Evolutionary conservation across 2,888 invertebrate genomes (phyloP).

Genomic region (Abrostola tripartita): DNA sequence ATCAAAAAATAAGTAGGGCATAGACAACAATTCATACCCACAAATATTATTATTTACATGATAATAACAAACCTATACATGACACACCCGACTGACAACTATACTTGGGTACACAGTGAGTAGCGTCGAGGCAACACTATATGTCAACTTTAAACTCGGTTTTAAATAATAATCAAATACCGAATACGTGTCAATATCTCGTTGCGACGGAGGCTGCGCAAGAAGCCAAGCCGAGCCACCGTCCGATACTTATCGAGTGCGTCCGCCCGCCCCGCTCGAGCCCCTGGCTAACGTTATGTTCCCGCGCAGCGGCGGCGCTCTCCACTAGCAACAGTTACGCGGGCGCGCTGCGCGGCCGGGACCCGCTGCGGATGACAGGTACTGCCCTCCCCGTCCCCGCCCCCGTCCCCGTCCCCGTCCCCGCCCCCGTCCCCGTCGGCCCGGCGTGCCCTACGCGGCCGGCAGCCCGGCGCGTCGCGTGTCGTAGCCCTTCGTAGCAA

Average conservation of each 20-base stretch:
- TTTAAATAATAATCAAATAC: too few relatives aligned
- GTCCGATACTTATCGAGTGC: slow-evolving; percentile 11
- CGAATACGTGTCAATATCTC: too few relatives aligned
- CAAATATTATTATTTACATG: too few relatives aligned
- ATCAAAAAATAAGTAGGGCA: neutral
- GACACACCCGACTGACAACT: too few relatives aligned
- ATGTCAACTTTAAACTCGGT: too few relatives aligned
- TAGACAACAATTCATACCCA: slow-evolving; percentile 31
- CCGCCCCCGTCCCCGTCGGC: slow-evolving; percentile 31
- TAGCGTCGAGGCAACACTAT: too few relatives aligned
- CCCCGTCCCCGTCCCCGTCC: slow-evolving; percentile 25
- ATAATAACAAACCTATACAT: too few relatives aligned
- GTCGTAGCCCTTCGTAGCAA: slow-evolving; percentile 13
- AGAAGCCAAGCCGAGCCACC: too few relatives aligned
- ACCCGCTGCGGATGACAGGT: slow-evolving; percentile 96
- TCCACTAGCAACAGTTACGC: slow-evolving; percentile 92
- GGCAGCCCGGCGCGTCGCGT: slow-evolving; percentile 7
- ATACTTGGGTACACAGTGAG: too few relatives aligned
- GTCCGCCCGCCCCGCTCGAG: slow-evolving; percentile 1
- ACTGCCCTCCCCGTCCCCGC: slow-evolving; percentile 76
- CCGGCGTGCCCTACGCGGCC: slow-evolving; percentile 16
- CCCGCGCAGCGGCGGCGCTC: slow-evolving; percentile 61
- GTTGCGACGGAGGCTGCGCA: too few relatives aligned
- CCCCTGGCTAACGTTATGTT: slow-evolving; percentile 58
- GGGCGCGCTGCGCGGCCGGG: slow-evolving; percentile 95